Evolutionary conservation across 2,797 vertebrate genomes (phyloP).

Genomic region (Gallinago nigripennis): DNA sequence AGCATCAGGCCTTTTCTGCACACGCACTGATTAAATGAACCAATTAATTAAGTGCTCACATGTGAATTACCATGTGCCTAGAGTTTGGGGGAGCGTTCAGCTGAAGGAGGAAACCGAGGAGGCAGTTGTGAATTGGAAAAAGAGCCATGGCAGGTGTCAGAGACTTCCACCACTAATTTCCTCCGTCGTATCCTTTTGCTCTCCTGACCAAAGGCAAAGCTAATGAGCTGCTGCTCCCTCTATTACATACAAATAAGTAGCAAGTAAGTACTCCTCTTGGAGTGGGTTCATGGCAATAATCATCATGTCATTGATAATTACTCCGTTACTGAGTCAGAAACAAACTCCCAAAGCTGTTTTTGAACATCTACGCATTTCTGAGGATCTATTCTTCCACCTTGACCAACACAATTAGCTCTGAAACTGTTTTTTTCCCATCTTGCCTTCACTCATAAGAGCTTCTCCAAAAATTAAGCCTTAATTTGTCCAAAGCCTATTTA

Average conservation of each 20-base stretch:
- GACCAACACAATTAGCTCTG: neutral
- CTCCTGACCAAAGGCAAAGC: constrained; percentile 16
- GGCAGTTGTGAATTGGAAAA: neutral
- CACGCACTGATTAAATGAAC: constrained; percentile 56
- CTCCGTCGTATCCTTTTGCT: neutral
- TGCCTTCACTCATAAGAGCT: neutral
- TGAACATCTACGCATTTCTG: neutral
- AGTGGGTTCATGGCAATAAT: neutral
- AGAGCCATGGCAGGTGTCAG: constrained; percentile 24
- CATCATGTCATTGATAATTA: neutral
- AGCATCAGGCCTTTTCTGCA: constrained; percentile 47
- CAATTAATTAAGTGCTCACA: constrained; percentile 59
- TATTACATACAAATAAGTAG: constrained; percentile 24
- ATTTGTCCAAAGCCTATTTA: neutral
- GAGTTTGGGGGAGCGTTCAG: constrained; percentile 23
- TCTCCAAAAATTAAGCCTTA: neutral
- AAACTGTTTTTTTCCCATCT: neutral
- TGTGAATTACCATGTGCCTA: constrained; percentile 42
- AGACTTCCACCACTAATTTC: constrained; percentile 28
- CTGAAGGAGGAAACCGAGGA: neutral
- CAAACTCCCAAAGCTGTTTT: neutral
- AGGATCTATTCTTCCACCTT: neutral
- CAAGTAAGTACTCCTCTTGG: neutral
- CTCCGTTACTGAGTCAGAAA: neutral
- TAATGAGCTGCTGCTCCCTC: constrained; percentile 29